phyloP scores from a whole-genome alignment of 1,140 invertebrate genomes.

The Danaus plexippus region DNA sequence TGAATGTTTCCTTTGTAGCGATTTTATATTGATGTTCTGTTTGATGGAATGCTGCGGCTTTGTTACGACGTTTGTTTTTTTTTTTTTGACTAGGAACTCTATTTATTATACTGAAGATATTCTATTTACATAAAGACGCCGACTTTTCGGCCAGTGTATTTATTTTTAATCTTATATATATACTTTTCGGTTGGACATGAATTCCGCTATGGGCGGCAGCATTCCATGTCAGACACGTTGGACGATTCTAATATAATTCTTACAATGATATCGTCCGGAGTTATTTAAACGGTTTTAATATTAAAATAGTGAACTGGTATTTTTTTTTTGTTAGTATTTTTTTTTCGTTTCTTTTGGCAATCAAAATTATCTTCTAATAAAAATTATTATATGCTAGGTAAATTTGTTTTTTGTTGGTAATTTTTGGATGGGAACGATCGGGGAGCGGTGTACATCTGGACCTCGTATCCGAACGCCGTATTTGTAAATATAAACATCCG shows the following conservation, averaged over 20 bases:
- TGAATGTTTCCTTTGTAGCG: conserved; percentile 63
- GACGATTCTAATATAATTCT: conserved; percentile 72
- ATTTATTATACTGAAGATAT: conserved; percentile 9
- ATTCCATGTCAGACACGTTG: conserved; percentile 48
- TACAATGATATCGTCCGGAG: conserved; percentile 68
- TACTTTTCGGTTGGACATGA: background rate
- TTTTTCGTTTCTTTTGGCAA: conserved; percentile 48
- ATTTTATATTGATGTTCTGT: conserved; percentile 60
- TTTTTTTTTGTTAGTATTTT: conserved; percentile 57
- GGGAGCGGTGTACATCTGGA: conserved; percentile 14
- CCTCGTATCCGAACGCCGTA: conserved; percentile 1
- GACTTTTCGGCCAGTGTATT: conserved; percentile 22
- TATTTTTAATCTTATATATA: conserved; percentile 1
- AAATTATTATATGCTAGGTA: conserved; percentile 42
- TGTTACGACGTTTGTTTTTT: conserved; percentile 8
- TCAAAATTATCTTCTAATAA: conserved; percentile 38
- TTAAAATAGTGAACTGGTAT: conserved; percentile 50
- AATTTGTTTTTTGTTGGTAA: conserved; percentile 51
- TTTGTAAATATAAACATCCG: background rate
- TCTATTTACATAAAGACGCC: conserved; percentile 16
- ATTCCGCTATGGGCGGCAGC: conserved; percentile 25
- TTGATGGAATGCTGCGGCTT: conserved; percentile 51
- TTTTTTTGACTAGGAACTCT: conserved; percentile 3
- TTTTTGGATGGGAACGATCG: conserved; percentile 18
- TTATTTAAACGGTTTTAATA: conserved; percentile 63